Conservation (phyloP, 2,797 vertebrate species). For the Tadarida brasiliensis region DNA sequence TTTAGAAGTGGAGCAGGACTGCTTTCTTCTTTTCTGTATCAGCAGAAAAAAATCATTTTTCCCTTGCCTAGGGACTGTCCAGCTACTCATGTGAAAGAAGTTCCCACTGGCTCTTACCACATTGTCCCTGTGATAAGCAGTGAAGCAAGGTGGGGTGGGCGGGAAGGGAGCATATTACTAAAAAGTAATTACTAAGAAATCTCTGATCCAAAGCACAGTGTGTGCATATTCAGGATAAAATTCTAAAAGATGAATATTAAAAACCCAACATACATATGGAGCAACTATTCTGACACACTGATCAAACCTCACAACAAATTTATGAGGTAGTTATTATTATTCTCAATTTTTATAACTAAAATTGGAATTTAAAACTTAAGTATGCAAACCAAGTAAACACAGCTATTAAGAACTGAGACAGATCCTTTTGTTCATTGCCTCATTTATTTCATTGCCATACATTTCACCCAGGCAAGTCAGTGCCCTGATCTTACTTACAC, state of each 20-base stretch:
- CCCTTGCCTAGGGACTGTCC: neutral
- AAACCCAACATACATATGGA: neutral
- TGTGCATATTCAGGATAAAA: neutral
- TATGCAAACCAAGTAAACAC: neutral
- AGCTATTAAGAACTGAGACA: neutral
- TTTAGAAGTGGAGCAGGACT: rapidly evolving
- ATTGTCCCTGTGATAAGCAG: neutral
- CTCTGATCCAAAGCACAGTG: neutral
- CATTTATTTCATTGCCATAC: neutral
- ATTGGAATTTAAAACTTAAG: neutral
- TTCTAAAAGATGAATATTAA: constrained; percentile 15
- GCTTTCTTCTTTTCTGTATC: neutral
- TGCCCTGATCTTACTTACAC: neutral
- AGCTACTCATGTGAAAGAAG: neutral
- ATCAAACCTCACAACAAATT: constrained; percentile 24
- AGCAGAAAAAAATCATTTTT: neutral
- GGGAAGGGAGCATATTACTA: neutral
- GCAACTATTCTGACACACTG: neutral
- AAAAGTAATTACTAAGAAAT: neutral
- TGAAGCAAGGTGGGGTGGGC: rapidly evolving
- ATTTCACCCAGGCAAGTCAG: neutral
- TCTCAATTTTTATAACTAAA: neutral
- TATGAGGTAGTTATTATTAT: neutral
- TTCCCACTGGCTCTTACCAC: neutral
- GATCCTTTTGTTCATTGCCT: neutral